Conservation (phyloP, 2,113 vertebrate species). For the Gila orcuttii region DNA sequence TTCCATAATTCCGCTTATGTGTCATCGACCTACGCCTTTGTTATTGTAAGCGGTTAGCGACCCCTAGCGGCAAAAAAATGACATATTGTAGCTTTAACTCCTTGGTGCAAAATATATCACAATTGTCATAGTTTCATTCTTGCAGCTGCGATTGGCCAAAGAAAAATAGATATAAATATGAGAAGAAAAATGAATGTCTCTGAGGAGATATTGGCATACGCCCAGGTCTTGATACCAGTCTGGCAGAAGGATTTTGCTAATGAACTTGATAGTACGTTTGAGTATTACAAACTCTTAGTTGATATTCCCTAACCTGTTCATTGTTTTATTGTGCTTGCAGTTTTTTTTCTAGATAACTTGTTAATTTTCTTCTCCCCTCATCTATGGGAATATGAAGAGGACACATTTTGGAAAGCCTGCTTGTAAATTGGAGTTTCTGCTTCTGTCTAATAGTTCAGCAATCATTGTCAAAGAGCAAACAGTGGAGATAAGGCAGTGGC, state of each 20-base stretch:
- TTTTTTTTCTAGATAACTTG: background rate
- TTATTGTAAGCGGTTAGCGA: no score
- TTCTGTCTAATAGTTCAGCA: slow-evolving; percentile 6
- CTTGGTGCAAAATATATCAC: slow-evolving; percentile 19
- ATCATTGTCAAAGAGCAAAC: slow-evolving; percentile 19
- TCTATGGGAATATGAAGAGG: background rate
- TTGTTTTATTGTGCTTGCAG: background rate
- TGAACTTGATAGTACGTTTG: background rate
- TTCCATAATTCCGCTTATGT: no score
- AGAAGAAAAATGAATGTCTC: background rate
- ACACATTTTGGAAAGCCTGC: background rate
- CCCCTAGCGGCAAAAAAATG: no score
- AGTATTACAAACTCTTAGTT: background rate
- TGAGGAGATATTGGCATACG: background rate
- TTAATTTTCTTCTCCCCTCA: background rate
- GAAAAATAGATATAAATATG: background rate
- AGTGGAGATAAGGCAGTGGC: slow-evolving; percentile 24
- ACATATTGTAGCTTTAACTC: background rate
- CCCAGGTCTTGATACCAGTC: slow-evolving; percentile 17
- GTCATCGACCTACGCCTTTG: no score
- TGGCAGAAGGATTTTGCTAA: background rate
- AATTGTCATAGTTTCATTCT: background rate
- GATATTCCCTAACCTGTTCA: background rate
- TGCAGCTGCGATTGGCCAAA: background rate
- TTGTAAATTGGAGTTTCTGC: background rate